A percentile compares a stretch with the other conserved stretches of the same genome.
Conservation (phyloP, 1,140 invertebrate genomes). For the Eulimnadia texana region DNA sequence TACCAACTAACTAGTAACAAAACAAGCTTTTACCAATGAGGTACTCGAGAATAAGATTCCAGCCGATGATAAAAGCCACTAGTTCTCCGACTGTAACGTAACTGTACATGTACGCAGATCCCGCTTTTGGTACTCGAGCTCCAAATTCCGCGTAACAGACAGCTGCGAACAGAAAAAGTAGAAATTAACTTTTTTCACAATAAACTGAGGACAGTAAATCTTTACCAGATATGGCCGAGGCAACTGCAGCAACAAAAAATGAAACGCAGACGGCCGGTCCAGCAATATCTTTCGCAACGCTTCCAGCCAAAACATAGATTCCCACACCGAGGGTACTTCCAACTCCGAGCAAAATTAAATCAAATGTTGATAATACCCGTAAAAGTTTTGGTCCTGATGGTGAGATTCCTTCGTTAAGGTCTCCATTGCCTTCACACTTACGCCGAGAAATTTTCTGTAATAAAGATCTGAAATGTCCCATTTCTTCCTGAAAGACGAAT, state of each 20-base stretch:
- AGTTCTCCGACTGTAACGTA: conserved; percentile 41
- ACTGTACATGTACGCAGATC: conserved; percentile 40
- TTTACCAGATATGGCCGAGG: conserved; percentile 69
- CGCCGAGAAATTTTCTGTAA: conserved; percentile 1
- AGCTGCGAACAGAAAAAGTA: conserved; percentile 19
- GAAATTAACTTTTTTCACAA: not conserved
- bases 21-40: conserved; percentile 28
- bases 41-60: conserved; percentile 36
- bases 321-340: conserved; percentile 78
- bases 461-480: not conserved
- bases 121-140: conserved; percentile 35
- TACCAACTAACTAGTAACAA: not conserved
- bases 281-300: conserved; percentile 68
- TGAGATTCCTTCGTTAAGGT: not conserved
- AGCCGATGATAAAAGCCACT: conserved; percentile 40
- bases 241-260: conserved; percentile 73
- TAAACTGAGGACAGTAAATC: not conserved
- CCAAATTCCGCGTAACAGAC: conserved; percentile 39
- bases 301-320: conserved; percentile 82
- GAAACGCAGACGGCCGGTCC: conserved; percentile 76
- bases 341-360: conserved; percentile 66
- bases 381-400: conserved; percentile 38
- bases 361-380: conserved; percentile 55
- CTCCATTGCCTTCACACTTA: not conserved
- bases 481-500: too few relatives aligned